Percentiles rank a stretch among this genome's conserved stretches.
Conservation (phyloP, 2,113 vertebrate species). For the Podiceps cristatus region DNA sequence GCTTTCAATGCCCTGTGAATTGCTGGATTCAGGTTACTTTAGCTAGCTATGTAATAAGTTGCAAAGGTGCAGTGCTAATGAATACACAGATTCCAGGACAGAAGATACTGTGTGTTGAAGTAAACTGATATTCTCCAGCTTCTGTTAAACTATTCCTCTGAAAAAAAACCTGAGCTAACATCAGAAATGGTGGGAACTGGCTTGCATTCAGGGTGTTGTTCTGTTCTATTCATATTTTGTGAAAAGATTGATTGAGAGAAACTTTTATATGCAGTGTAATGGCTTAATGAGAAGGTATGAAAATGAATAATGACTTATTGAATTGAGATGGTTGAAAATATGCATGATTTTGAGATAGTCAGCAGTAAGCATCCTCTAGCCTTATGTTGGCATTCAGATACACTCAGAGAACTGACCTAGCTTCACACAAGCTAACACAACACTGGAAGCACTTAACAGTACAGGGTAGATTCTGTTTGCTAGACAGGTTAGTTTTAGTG, state of each 20-base stretch:
- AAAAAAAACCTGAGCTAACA: constrained; percentile 57
- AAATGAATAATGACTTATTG: constrained; percentile 6
- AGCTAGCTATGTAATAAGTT: constrained; percentile 64
- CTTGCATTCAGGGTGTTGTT: constrained; percentile 64
- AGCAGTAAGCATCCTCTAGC: background rate
- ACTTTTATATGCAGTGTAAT: background rate
- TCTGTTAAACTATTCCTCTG: constrained; percentile 53
- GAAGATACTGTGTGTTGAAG: constrained; percentile 74
- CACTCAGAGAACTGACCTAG: background rate
- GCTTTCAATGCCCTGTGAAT: constrained; percentile 69
- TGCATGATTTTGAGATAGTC: background rate
- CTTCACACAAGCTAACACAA: background rate
- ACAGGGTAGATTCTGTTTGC: too few species aligned
- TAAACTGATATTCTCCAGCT: constrained; percentile 70
- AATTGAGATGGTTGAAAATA: background rate
- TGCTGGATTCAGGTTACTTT: constrained; percentile 70
- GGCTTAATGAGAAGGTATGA: background rate
- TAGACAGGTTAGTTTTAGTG: background rate
- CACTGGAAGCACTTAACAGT: background rate
- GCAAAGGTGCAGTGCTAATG: constrained; percentile 57
- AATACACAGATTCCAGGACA: constrained; percentile 68
- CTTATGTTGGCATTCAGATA: background rate
- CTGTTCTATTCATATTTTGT: constrained; percentile 39
- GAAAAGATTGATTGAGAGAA: background rate
- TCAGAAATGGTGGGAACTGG: constrained; percentile 77